Conservation (phyloP, 2,888 invertebrate genomes). For the Erebia aethiops region DNA sequence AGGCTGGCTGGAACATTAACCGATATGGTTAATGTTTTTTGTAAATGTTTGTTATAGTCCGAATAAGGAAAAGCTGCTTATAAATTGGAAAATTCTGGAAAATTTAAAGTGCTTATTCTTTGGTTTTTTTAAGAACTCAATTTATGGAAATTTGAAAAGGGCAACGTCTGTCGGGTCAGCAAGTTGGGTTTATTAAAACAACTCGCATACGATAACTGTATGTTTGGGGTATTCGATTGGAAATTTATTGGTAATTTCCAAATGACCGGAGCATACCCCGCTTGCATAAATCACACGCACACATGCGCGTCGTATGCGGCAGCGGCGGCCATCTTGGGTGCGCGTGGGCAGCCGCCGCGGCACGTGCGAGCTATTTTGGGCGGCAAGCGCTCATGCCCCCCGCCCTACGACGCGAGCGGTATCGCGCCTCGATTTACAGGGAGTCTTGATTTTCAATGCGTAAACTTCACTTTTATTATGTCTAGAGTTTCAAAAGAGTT, state of each 20-base stretch:
- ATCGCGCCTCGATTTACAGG: constrained; percentile 30
- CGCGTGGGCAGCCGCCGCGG: constrained; percentile 79
- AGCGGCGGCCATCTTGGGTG: constrained; percentile 75
- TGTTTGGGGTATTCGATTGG: no score
- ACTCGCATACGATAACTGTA: no score
- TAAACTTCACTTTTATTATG: constrained; percentile 19
- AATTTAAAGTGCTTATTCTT: no score
- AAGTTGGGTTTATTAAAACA: no score
- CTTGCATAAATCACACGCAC: constrained; percentile 63
- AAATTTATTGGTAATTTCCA: constrained; percentile 3
- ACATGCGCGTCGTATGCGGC: constrained; percentile 49
- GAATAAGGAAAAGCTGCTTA: no score
- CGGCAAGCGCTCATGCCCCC: constrained; percentile 65
- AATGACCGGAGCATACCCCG: constrained; percentile 30
- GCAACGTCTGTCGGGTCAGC: no score
- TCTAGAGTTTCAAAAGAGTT: constrained; percentile 9
- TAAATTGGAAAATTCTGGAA: no score
- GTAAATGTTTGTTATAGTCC: no score
- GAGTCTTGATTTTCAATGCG: constrained; percentile 30
- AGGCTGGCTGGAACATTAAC: no score
- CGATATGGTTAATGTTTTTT: no score
- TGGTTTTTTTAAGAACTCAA: no score
- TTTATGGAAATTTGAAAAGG: no score
- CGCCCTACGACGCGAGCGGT: constrained; percentile 43
- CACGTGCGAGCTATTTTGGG: constrained; percentile 82